Conservation (phyloP, 2,113 vertebrate genomes). For the Sylvia atricapilla region DNA sequence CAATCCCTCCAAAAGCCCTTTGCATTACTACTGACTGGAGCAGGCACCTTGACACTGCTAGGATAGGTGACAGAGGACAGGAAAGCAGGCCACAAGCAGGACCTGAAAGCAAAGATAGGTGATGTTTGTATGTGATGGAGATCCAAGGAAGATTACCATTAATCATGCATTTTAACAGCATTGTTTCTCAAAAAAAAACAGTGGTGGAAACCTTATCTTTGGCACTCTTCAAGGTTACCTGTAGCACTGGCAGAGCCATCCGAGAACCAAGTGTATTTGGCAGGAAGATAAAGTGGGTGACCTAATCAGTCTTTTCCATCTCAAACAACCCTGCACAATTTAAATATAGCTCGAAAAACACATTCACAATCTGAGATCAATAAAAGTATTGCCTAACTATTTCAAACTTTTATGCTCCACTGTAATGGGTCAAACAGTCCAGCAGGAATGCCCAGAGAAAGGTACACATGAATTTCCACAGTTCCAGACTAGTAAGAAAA, state of each 20-base stretch:
- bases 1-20: not conserved
- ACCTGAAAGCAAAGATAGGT: not conserved
- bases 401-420: not conserved
- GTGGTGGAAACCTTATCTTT: not conserved
- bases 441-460: not conserved
- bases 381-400: not conserved
- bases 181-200: not conserved
- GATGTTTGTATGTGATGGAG: not conserved
- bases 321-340: not conserved
- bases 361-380: not conserved
- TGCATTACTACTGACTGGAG: not conserved
- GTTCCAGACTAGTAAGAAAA: not conserved
- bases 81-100: not conserved
- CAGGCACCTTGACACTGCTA: not conserved
- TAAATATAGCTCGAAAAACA: constrained; percentile 29
- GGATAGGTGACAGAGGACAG: not conserved
- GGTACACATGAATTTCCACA: not conserved
- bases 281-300: not conserved
- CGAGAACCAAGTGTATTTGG: not conserved
- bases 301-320: not conserved
- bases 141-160: not conserved
- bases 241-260: not conserved
- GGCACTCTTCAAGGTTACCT: not conserved
- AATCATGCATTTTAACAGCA: not conserved
- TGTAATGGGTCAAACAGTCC: not conserved